Evolutionary conservation across 2,797 vertebrate genomes (phyloP), one percentile per base, ranked within the genome.

Genomic region (Echeneis naucrates): DNA sequence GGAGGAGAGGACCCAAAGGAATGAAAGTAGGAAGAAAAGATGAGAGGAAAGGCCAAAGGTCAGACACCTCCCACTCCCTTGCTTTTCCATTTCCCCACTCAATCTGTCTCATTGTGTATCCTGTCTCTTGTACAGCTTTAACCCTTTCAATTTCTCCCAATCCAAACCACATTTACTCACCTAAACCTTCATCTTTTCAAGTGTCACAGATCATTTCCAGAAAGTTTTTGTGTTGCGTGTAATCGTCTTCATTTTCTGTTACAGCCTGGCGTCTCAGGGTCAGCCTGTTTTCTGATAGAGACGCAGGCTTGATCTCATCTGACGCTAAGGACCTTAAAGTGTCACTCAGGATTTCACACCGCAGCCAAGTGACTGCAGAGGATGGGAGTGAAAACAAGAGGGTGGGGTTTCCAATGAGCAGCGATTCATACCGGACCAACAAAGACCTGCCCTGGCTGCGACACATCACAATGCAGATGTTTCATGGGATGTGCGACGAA

Each of bases 331-430:
- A 87, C 88, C 90, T 87, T 87, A 86, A 87, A 84, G 75, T 87
- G 92, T 92, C 90, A 88, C 88, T 88, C 77, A 66, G 81, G 88
- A 93, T 92, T 93, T 92, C 86, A 92, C 92, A 90, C 80, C 2
- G 14, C 24, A 5, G 66, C 47, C 45, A 4, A 63, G 76, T 16
- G 38, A 75, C 70, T 14, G 63, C 45, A 2, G 66, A 54, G 64
- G 79, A 85, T 66, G 62, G 64, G 78, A 78, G 56, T 61, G 59
- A 64, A 84, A 63, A 70, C 63, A 17, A 17, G 38, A 61, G 72
- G 78, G 77, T 17, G 48, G 55, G 54, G 64, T 58, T 65, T 76
- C 23, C 50, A 33, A 35, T 6, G 59, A 72, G 61, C 52, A 72
- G 61, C 42, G 70, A 81, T 58, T 79, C 38, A 65, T 76, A 54